Evolutionary conservation across 92 coral and sea anemone species (phyloP), one percentile per base, ranked within the genome.

Genomic region (Scolanthus callimorphus): DNA sequence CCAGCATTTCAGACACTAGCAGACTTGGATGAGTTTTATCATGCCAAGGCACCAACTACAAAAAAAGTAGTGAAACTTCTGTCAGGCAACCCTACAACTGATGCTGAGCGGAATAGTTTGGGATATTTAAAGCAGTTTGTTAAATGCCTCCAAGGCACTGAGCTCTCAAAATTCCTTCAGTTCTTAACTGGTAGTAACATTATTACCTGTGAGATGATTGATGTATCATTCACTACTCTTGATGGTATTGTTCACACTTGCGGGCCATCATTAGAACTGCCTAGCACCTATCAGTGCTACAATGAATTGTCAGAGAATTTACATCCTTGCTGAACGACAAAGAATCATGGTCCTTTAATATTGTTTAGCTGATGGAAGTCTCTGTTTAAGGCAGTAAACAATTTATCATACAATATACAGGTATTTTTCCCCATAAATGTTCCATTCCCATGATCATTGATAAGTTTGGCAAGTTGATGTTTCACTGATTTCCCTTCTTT

Each of bases 201-300:
- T 4, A 67, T 77, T 49, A 56, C 51, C 24, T 77, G 70, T 77
- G 77, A 77, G 25, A 52, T 30, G 43, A 50, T 77, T 53, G 49
- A 28, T 46, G 63, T 74, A 29, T 57, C 59, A 11, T 59, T 68
- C 54, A 55, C 64, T n/a, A 54, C 74, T 23, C 34, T 65, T 12
- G 74, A 74, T 52, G 81, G 74, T 26, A 60, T 77, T 59, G 64
- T 63, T 12, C 76, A 57, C 70, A 67, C 83, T 15, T 76, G 76
- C 60, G 66, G 68, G 25, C 76, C 76, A 11, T 20, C 62, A 31
- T 15, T 76, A 24, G 76, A 76, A 50, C 27, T 76, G 21, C 76
- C 76, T 30, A 31, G 62, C 4, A 76, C 76, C 24, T 67, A 67
- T 45, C 74, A 62, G 54, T 63, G 56, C 6, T 79, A 63, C 55